phyloP scores from a whole-genome alignment of 2,888 invertebrate species.

The Cryptophagus acutangulus region DNA sequence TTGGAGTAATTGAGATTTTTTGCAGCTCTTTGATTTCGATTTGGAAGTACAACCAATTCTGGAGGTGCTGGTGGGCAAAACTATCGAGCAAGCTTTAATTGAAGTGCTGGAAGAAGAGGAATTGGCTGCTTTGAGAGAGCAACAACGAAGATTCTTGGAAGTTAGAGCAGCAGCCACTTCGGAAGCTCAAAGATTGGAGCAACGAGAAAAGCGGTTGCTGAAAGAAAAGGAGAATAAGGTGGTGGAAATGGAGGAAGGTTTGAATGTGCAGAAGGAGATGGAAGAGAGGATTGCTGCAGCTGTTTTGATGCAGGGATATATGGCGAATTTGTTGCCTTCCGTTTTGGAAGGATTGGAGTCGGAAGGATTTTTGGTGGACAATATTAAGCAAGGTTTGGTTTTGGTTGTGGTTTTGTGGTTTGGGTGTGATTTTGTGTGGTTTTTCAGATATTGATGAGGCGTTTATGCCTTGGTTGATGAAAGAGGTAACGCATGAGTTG shows the following conservation, averaged over 20 bases:
- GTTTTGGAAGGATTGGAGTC: conserved; percentile 76
- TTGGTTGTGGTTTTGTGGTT: not conserved
- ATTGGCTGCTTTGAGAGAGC: conserved; percentile 71
- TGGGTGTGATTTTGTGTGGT: not conserved
- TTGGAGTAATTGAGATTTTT: conserved; percentile 5
- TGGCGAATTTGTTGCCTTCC: conserved; percentile 79
- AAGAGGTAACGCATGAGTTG: conserved; percentile 75
- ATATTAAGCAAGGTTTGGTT: conserved; percentile 54
- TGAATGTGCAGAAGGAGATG: conserved; percentile 63
- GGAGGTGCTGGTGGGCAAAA: conserved; percentile 84
- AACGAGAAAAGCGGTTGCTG: conserved; percentile 65
- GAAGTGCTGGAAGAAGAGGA: conserved; percentile 94
- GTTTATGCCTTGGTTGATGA: conserved; percentile 84
- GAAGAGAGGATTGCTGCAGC: conserved; percentile 73
- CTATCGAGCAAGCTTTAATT: conserved; percentile 80
- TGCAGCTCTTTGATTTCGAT: conserved; percentile 85
- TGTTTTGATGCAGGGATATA: conserved; percentile 78
- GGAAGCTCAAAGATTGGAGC: conserved; percentile 67
- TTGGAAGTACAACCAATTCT: conserved; percentile 84
- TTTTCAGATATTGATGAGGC: conserved; percentile 67
- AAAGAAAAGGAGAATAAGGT: conserved; percentile 70
- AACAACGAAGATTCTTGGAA: conserved; percentile 68
- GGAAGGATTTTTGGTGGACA: conserved; percentile 64
- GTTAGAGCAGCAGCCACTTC: conserved; percentile 76
- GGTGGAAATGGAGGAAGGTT: conserved; percentile 63